Base-by-base conservation (phyloP, 2,888 invertebrate species). In the Megalurothrips usitatus region DNA sequence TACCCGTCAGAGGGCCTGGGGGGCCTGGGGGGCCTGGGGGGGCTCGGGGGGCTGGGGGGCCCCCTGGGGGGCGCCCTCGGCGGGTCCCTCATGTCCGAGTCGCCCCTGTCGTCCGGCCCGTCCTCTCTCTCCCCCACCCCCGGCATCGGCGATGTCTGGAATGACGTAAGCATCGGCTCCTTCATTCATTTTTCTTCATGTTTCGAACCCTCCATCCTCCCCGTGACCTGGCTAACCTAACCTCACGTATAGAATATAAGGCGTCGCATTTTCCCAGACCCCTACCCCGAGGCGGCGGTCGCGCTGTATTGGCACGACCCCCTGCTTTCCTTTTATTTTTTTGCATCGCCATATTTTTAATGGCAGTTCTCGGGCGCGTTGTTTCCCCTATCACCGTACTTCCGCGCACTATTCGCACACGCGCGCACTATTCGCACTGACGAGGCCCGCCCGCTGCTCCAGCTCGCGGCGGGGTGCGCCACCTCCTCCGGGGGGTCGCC, bases 81-180 rank as follows among this genome's bases (percentile, higher is more conserved):
- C 6, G 52, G 52, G 14, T 43, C 34, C 58, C 58, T 58, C 58
- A 58, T 58, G 58, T 43, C 34, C 34, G 58, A 75, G 68, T 75
- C 68, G 26, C 68, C 68, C 23, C 68, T 75, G 26, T 75, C 68
- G 26, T 75, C 68, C 68, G 68, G 68, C 23, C 68, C 68, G 68
- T 75, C 68, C 68, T 75, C 68, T 10, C 68, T 75, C 26, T 75
- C 68, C 23, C 68, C 68, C 68, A 75, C 68, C 23, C 68, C 68
- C 26, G 68, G 68, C 68, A 75, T 75, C 68, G 68, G 68, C 68
- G 68, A 75, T 75, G 68, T 75, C 26, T 75, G 68, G 68, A 75
- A 75, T 26, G 68, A 75, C 68, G 68, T 75, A 75, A 75, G 68
- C 23, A 26, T n/a, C n/a, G n/a, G n/a, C n/a, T n/a, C n/a, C n/a